Evolutionary conservation across 1,140 invertebrate genomes (phyloP).

Genomic region (Brachionus asplanchnoidis): DNA sequence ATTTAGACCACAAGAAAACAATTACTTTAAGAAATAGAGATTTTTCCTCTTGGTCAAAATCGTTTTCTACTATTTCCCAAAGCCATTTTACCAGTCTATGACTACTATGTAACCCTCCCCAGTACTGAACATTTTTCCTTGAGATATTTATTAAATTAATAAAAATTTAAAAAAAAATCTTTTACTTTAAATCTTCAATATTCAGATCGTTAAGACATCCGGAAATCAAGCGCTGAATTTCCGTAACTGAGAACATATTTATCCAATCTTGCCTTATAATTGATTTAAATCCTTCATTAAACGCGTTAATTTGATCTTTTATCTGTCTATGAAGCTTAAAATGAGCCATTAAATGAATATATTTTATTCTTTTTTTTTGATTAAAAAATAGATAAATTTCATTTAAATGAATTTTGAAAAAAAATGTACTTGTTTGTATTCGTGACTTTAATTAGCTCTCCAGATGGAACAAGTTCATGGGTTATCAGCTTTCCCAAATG

Average conservation of each 20-base stretch:
- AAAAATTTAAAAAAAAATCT: not conserved
- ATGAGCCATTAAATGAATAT: conserved; percentile 96
- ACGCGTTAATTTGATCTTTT: conserved; percentile 83
- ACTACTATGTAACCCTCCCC: conserved; percentile 96
- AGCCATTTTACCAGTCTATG: conserved; percentile 95
- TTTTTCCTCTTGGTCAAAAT: conserved; percentile 84
- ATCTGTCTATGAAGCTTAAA: conserved; percentile 91
- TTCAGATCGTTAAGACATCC: conserved; percentile 65
- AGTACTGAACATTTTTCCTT: conserved; percentile 86
- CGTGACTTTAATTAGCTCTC: conserved; percentile 82
- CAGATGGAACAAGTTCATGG: conserved; percentile 75
- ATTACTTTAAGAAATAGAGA: conserved; percentile 80
- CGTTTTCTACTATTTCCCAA: conserved; percentile 94
- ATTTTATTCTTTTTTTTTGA: conserved; percentile 70
- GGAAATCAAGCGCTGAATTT: conserved; percentile 66
- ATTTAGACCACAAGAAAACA: not conserved
- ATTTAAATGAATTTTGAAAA: not conserved
- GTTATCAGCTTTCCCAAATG: conserved; percentile 68
- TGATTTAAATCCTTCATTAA: conserved; percentile 88
- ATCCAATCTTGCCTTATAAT: conserved; percentile 94
- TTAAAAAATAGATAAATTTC: conserved; percentile 47
- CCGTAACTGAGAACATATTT: conserved; percentile 87
- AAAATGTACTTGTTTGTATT: conserved; percentile 81
- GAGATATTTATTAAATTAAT: conserved; percentile 41
- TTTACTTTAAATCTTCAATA: conserved; percentile 72